Conservation (phyloP, 2,797 vertebrate genomes). For the Orientallactaga sibirica region DNA sequence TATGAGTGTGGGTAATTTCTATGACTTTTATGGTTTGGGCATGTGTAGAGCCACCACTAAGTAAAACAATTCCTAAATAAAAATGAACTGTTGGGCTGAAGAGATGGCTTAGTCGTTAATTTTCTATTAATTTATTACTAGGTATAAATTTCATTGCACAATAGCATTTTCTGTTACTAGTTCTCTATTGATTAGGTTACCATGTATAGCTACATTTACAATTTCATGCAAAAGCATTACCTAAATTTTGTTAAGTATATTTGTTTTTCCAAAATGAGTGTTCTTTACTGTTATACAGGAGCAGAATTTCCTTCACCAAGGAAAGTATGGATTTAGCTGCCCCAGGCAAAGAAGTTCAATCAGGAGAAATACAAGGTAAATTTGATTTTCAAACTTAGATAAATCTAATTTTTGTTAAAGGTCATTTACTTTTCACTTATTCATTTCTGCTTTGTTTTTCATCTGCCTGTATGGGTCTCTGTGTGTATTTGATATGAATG, state of each 20-base stretch:
- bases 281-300: slow-evolving; percentile 47
- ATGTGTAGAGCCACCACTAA: not conserved
- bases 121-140: not conserved
- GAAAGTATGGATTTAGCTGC: not conserved
- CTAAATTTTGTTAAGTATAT: slow-evolving; percentile 34
- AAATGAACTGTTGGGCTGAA: not conserved
- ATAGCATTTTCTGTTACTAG: not conserved
- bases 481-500: too few relatives aligned
- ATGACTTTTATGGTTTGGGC: not conserved
- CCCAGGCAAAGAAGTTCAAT: not conserved
- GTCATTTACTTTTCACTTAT: slow-evolving; percentile 12
- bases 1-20: not conserved
- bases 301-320: not conserved
- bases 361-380: slow-evolving; percentile 58
- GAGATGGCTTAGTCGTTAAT: too few relatives aligned
- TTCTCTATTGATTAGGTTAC: not conserved
- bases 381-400: not conserved
- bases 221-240: not conserved
- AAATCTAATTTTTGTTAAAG: not conserved
- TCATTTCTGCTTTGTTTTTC: too few relatives aligned
- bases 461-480: too few relatives aligned
- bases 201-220: slow-evolving; percentile 18
- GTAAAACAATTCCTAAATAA: slow-evolving; percentile 28
- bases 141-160: not conserved
- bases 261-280: not conserved